Evolutionary conservation across 2,113 vertebrate genomes (phyloP).

Genomic region (Saguinus imperator): DNA sequence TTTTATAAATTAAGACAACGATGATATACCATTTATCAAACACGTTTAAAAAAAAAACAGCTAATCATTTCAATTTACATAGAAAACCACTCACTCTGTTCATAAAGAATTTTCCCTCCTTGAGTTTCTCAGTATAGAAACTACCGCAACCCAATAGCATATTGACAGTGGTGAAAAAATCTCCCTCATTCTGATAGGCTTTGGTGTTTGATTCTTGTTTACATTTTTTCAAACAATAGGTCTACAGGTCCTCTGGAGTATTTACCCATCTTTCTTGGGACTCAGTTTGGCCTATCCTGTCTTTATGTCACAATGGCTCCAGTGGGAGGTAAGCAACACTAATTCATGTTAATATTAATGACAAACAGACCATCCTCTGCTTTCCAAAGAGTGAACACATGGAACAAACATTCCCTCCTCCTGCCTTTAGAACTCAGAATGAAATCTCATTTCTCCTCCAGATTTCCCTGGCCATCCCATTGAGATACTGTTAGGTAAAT

Average conservation of each 20-base stretch:
- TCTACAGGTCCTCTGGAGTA: background rate
- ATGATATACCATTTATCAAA: background rate
- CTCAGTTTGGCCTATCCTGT: background rate
- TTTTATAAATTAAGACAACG: background rate
- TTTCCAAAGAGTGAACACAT: slow-evolving; percentile 39
- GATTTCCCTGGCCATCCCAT: background rate
- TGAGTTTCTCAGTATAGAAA: background rate
- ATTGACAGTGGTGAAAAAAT: background rate
- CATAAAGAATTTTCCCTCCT: background rate
- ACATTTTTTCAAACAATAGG: background rate
- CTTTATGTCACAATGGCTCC: background rate
- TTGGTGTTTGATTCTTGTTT: background rate
- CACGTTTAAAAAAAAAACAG: background rate
- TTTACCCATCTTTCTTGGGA: background rate
- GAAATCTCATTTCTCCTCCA: slow-evolving; percentile 37
- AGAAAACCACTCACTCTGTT: background rate
- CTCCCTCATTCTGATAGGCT: background rate
- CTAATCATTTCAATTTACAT: background rate
- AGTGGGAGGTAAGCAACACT: slow-evolving; percentile 17
- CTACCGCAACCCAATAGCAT: background rate
- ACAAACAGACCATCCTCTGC: slow-evolving; percentile 45
- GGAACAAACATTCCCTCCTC: background rate
- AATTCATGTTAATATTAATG: slow-evolving; percentile 54
- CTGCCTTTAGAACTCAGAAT: slow-evolving; percentile 3
- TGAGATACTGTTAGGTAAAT: slow-evolving; percentile 19